A percentile compares a stretch with the other conserved stretches of the same genome.
Conservation (phyloP, 2,888 invertebrate species). For the Nomada ruficornis region DNA sequence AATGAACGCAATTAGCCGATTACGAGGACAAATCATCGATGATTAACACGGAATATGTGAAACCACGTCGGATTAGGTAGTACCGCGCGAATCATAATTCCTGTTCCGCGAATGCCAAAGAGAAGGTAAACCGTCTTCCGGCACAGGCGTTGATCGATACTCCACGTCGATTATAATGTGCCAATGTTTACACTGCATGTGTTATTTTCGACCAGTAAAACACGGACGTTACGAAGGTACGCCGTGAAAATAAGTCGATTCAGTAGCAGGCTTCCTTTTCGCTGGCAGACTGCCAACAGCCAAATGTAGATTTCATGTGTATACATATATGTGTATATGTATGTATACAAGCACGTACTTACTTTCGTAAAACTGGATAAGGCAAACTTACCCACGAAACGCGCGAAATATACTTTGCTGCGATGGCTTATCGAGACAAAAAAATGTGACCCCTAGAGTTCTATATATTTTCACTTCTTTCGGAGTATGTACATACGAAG, state of each 20-base stretch:
- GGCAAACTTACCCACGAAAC: constrained; percentile 19
- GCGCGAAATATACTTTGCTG: background rate
- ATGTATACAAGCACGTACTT: background rate
- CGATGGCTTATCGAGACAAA: too few species aligned
- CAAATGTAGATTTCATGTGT: constrained; percentile 36
- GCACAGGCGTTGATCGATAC: constrained; percentile 55
- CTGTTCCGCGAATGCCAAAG: constrained; percentile 6
- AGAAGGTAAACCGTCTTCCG: constrained; percentile 17
- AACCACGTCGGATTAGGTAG: background rate
- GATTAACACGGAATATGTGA: background rate
- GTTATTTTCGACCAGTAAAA: constrained; percentile 68
- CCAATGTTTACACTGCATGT: constrained; percentile 65
- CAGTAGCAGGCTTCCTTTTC: constrained; percentile 62
- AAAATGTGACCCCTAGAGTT: background rate
- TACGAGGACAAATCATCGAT: background rate
- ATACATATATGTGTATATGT: background rate
- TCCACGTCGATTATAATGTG: constrained; percentile 66
- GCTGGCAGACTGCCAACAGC: constrained; percentile 60
- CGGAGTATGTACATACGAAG: too few species aligned
- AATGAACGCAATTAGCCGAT: too few species aligned
- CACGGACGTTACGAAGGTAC: constrained; percentile 57
- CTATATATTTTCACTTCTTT: background rate
- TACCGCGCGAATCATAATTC: too few species aligned
- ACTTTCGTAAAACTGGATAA: constrained; percentile 34
- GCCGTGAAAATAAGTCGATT: constrained; percentile 66